A percentile compares a stretch with the other conserved stretches of the same genome.
phyloP scores from a whole-genome alignment of 2,113 vertebrate genomes.

The Rhegmatorhina hoffmannsi region DNA sequence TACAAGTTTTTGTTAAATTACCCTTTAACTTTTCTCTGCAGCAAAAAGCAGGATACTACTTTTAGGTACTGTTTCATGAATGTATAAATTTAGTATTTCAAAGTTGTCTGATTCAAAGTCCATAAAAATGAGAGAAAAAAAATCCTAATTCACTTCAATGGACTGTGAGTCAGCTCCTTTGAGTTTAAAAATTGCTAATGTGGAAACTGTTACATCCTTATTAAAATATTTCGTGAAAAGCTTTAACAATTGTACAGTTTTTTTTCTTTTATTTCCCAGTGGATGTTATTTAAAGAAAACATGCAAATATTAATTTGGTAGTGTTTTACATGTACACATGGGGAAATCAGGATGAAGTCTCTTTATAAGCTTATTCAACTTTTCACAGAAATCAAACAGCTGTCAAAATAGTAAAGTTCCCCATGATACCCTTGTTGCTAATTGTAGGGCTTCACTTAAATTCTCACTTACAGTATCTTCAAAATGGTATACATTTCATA shows the following conservation, averaged over 20 bases:
- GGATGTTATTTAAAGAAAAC: not conserved
- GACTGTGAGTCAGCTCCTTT: constrained; percentile 32
- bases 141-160: not conserved
- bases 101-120: constrained; percentile 20
- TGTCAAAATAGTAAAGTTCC: constrained; percentile 46
- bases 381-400: constrained; percentile 43
- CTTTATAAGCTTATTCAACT: constrained; percentile 14
- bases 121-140: constrained; percentile 14
- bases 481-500: constrained; percentile 7
- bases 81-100: constrained; percentile 47
- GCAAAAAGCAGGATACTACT: constrained; percentile 33
- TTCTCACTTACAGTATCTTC: constrained; percentile 6
- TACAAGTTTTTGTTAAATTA: constrained; percentile 9
- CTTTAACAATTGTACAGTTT: constrained; percentile 28
- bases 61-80: constrained; percentile 41
- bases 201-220: constrained; percentile 51
- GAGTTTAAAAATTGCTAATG: constrained; percentile 38
- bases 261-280: not conserved
- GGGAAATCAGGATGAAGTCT: not conserved
- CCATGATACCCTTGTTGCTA: not conserved
- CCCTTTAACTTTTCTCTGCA: constrained; percentile 7
- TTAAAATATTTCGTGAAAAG: constrained; percentile 64
- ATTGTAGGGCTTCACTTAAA: constrained; percentile 19
- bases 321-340: not conserved
- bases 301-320: not conserved